Evolutionary conservation across 2,888 invertebrate species (phyloP), one percentile per base, ranked within the genome.

Genomic region (Germaria angustata): DNA sequence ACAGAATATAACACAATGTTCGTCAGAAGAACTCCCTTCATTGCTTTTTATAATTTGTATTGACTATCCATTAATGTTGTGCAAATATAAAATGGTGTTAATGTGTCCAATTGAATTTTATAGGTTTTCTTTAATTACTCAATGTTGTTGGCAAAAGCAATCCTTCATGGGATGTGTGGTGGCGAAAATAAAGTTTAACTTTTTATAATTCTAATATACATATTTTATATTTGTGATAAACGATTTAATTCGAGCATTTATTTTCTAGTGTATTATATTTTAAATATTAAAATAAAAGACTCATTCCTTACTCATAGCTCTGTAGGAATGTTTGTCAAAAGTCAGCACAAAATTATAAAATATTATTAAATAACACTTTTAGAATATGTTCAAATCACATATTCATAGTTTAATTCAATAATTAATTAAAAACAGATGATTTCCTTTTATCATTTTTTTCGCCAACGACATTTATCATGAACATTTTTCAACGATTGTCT

Each of bases 1-100:
- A 80, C 75, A 75, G 39, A 61, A 77, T 81, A 66, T 81, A 68
- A 59, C 41, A 71, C 61, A n/a, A n/a, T 59, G 24, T 44, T 68
- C 72, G 77, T 55, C 68, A 63, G 55, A 77, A 63, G 15, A 22
- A 5, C 34, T 34, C 24, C 36, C 34, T 34, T 24, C 36, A 46
- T 17, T 17, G 44, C n/a, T 36, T 39, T 61, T 44, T 68, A 9
- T 65, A 49, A 39, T 76, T 68, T 46, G 72, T 81, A 46, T 76
- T 76, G 41, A 34, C 28, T 49, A 46, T 53, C 44, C 22, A 44
- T 41, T 63, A 28, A 39, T 41, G 53, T 34, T 46, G 13, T 57
- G 57, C 20, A 41, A 72, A 73, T 36, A 51, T 63, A n/a, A 46
- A 15, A 24, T 5, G 46, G 24, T 46, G 39, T 51, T 39, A 61